Evolutionary conservation across 2,113 vertebrate genomes (phyloP).

Genomic region (Recurvirostra avosetta): DNA sequence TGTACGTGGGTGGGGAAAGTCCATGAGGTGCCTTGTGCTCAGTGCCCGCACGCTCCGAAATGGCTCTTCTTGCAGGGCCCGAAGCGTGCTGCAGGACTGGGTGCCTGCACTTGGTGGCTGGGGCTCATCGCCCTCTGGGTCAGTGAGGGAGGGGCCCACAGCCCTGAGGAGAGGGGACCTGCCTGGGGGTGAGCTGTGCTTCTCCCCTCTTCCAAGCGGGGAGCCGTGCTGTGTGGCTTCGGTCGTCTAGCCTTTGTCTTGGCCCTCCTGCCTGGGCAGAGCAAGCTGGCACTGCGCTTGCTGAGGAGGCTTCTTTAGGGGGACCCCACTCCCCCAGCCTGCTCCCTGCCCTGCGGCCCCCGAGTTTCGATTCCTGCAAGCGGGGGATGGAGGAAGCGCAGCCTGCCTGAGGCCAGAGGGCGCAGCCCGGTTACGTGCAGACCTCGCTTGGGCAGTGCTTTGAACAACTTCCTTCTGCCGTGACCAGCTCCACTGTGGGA

Average conservation of each 20-base stretch:
- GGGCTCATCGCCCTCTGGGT: too few species aligned
- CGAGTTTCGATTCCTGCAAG: neutral
- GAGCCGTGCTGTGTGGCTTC: rapidly evolving
- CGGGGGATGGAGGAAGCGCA: neutral
- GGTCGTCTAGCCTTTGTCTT: rapidly evolving
- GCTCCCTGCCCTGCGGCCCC: rapidly evolving
- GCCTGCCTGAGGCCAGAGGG: too few species aligned
- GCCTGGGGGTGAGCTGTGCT: neutral
- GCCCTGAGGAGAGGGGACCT: neutral
- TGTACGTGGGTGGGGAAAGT: neutral
- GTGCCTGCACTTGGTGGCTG: rapidly evolving
- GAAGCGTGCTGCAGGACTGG: rapidly evolving
- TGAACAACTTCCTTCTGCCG: neutral
- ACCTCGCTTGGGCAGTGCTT: too few species aligned
- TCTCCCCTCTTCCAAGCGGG: rapidly evolving
- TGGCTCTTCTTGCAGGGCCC: rapidly evolving
- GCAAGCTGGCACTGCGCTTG: neutral
- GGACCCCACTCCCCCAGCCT: too few species aligned
- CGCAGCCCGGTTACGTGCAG: rapidly evolving
- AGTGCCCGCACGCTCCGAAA: rapidly evolving
- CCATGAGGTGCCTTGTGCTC: rapidly evolving
- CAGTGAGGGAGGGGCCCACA: rapidly evolving
- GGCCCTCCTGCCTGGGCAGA: neutral
- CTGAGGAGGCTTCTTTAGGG: too few species aligned
- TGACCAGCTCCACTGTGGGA: neutral